phyloP scores from a whole-genome alignment of 2,113 vertebrate species.

The Rhea pennata region DNA sequence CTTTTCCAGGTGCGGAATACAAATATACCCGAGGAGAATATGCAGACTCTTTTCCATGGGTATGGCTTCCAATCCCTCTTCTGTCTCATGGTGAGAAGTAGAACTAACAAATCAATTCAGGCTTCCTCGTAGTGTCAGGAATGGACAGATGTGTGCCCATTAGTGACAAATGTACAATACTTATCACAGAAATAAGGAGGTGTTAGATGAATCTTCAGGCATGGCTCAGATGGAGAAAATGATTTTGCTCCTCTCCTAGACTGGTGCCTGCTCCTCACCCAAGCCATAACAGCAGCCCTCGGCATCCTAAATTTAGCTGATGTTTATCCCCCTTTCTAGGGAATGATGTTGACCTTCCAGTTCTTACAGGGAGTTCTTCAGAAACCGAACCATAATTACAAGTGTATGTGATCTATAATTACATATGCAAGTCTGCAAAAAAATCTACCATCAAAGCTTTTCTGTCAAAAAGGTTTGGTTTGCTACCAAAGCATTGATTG shows the following conservation, averaged over 20 bases:
- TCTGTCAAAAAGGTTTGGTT: neutral
- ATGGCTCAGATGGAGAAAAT: neutral
- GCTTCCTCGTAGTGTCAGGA: neutral
- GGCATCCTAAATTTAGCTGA: neutral
- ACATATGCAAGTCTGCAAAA: neutral
- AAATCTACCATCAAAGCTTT: neutral
- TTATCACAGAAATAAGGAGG: neutral
- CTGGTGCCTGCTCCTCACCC: neutral
- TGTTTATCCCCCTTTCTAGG: neutral
- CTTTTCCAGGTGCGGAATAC: neutral
- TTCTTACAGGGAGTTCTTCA: neutral
- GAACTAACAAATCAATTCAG: neutral
- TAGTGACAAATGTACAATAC: neutral
- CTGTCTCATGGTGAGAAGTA: neutral
- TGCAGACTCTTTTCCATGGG: neutral
- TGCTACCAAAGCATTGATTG: neutral
- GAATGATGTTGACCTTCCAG: neutral
- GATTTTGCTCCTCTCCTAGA: neutral
- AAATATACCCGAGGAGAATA: neutral
- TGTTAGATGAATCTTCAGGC: neutral
- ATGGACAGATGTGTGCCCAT: neutral
- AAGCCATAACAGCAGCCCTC: neutral
- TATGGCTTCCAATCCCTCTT: neutral
- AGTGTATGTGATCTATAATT: neutral
- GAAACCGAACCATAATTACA: neutral